A percentile compares a stretch with the other conserved stretches of the same genome.
These are phyloP conservation scores for Heliocidaris erythrogramma DNA, from an alignment of 35 echinoderm and acorn worm genomes.

Conservation along the genomic window DNA sequence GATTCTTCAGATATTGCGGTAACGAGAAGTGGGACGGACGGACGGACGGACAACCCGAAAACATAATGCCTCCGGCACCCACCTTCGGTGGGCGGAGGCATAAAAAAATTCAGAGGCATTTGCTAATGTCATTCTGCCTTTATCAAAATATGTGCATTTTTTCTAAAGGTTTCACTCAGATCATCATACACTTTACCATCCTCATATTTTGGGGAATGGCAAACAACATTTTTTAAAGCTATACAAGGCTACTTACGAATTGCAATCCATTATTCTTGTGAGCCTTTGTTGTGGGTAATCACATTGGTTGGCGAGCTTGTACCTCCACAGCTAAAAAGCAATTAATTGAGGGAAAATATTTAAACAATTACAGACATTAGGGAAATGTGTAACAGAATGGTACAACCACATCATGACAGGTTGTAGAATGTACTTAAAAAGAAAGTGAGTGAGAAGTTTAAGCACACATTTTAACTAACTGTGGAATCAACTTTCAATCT, in stretches of 20 bases:
- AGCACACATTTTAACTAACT: not conserved
- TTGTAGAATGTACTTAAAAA: not conserved
- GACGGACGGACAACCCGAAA: too few species aligned
- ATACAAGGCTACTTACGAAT: conserved; percentile 50
- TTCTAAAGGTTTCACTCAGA: not conserved
- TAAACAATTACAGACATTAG: not conserved
- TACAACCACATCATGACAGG: not conserved
- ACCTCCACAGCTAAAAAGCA: conserved; percentile 60
- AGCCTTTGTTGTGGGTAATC: conserved; percentile 49
- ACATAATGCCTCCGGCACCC: too few species aligned
- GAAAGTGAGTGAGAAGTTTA: not conserved
- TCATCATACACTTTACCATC: not conserved
- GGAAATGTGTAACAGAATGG: not conserved
- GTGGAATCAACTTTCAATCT: not conserved
- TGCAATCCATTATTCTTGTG: conserved; percentile 55
- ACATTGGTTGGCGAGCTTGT: conserved; percentile 44
- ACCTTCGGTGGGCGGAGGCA: too few species aligned
- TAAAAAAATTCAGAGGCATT: not conserved
- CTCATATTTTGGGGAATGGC: not conserved
- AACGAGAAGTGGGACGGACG: too few species aligned
- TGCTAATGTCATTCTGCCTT: not conserved
- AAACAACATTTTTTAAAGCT: not conserved
- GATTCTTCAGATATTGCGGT: too few species aligned
- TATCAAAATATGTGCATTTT: too few species aligned
- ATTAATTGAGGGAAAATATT: not conserved